phyloP scores from a whole-genome alignment of 2,113 vertebrate genomes.

The Salvator merianae region DNA sequence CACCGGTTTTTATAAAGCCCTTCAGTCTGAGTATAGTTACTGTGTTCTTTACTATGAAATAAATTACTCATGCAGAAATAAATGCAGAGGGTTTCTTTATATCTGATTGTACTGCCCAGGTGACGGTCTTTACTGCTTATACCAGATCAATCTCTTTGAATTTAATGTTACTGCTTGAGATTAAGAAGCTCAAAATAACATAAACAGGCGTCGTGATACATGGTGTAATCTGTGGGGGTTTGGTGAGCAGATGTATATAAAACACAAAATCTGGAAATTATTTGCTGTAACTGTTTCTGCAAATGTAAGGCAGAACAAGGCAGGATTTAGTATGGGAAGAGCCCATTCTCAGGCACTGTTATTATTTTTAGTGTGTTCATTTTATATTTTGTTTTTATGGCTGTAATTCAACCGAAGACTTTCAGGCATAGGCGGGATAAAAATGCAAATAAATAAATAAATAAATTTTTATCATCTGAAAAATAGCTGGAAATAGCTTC shows the following conservation, averaged over 20 bases:
- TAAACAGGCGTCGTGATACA: background rate
- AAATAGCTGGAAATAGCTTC: background rate
- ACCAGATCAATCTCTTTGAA: background rate
- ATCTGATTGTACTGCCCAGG: background rate
- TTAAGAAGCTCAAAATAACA: background rate
- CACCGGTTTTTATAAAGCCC: slow-evolving; percentile 11
- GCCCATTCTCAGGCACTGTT: background rate
- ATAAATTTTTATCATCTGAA: background rate
- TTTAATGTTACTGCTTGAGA: background rate
- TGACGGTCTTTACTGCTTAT: background rate
- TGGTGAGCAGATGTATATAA: background rate
- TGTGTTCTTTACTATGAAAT: slow-evolving; percentile 7
- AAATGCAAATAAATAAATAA: too few species aligned
- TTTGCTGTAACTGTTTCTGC: background rate
- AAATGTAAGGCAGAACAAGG: background rate
- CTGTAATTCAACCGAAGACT: too few species aligned
- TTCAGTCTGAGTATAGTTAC: background rate
- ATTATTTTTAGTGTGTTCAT: too few species aligned
- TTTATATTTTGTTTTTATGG: too few species aligned
- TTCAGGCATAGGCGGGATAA: too few species aligned
- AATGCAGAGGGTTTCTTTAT: background rate
- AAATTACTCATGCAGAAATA: background rate
- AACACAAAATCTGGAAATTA: background rate
- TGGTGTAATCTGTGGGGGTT: background rate
- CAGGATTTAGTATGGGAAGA: background rate